A percentile compares a stretch with the other conserved stretches of the same genome.
These are phyloP conservation scores for Cinclus cinclus DNA, from an alignment of 2,113 vertebrate species.

Conservation along the genomic window DNA sequence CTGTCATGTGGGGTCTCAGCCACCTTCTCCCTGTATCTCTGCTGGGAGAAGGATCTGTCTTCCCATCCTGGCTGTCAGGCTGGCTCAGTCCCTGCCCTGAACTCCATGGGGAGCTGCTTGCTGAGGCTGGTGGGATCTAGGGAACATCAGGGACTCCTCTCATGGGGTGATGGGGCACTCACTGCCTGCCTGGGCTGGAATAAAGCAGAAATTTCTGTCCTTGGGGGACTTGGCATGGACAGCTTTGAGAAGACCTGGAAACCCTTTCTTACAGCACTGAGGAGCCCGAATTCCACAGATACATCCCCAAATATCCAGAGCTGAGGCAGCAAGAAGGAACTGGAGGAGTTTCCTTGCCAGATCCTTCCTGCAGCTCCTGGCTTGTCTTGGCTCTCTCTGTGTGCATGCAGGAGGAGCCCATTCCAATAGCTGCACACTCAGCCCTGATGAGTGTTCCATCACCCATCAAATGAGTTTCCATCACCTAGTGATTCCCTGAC, in stretches of 20 bases:
- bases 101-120: not conserved
- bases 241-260: not conserved
- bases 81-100: not conserved
- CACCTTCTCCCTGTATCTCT: not conserved
- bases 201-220: not conserved
- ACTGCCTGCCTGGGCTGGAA: not conserved
- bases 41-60: not conserved
- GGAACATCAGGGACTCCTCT: not conserved
- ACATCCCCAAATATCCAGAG: not conserved
- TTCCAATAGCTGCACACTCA: not conserved
- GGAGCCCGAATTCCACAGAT: not conserved
- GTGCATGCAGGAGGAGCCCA: not conserved
- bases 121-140: not conserved
- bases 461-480: not conserved
- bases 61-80: not conserved
- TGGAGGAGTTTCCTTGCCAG: not conserved
- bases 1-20: not conserved
- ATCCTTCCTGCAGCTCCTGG: not conserved
- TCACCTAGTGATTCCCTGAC: not conserved
- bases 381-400: not conserved
- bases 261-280: not conserved
- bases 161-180: not conserved
- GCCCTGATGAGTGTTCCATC: not conserved
- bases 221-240: not conserved
- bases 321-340: not conserved